Evolutionary conservation across 2,113 vertebrate genomes (phyloP).

Genomic region (Pelobates fuscus): DNA sequence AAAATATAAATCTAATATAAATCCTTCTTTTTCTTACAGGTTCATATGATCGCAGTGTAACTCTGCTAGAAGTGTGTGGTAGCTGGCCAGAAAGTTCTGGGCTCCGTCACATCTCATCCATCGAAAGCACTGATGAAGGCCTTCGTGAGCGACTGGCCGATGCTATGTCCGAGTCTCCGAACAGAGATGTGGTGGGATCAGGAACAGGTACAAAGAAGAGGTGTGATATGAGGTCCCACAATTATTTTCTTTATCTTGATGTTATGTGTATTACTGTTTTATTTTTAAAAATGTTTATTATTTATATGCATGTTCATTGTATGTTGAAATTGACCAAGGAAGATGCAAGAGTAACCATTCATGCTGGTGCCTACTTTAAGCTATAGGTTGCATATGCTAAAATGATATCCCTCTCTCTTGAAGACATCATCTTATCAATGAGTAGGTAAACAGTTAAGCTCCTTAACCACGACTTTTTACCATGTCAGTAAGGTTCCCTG

Average conservation of each 20-base stretch:
- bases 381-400: too few relatives aligned
- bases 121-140: constrained; percentile 88
- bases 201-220: constrained; percentile 87
- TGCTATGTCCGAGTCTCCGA: constrained; percentile 94
- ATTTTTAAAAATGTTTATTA: neutral
- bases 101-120: constrained; percentile 86
- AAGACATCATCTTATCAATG: too few relatives aligned
- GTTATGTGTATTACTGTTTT: neutral
- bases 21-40: constrained; percentile 65
- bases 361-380: too few relatives aligned
- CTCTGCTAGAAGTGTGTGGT: constrained; percentile 92
- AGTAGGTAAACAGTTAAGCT: too few relatives aligned
- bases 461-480: too few relatives aligned
- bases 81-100: constrained; percentile 97
- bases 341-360: too few relatives aligned
- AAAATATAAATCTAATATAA: too few relatives aligned
- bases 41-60: constrained; percentile 90
- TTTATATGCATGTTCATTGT: too few relatives aligned
- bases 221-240: constrained; percentile 68
- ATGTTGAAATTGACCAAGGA: too few relatives aligned
- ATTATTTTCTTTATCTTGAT: constrained; percentile 44
- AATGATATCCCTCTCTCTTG: too few relatives aligned
- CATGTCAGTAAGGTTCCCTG: too few relatives aligned
- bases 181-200: constrained; percentile 88
- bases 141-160: constrained; percentile 92